These are phyloP conservation scores for Apamea sordens DNA, from an alignment of 2,888 invertebrate genomes.

Conservation along the genomic window DNA sequence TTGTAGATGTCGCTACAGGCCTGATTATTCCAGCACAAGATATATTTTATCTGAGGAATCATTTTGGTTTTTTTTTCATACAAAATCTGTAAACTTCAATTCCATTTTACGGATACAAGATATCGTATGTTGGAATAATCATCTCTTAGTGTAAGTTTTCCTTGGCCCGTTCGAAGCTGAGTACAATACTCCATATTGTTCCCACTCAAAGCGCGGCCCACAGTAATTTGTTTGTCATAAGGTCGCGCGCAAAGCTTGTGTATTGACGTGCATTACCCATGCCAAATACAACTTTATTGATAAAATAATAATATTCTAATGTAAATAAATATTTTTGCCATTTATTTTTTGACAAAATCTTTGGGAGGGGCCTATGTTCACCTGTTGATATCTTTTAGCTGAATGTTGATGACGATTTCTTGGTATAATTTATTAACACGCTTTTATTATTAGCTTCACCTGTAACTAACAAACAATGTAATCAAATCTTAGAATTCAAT, in stretches of 20 bases:
- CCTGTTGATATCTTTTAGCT: background rate
- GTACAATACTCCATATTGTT: slow-evolving; percentile 5
- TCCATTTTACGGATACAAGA: too few species aligned
- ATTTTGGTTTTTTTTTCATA: too few species aligned
- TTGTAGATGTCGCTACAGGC: too few species aligned
- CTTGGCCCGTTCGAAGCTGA: slow-evolving; percentile 67
- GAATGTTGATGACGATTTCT: too few species aligned
- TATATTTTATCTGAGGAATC: too few species aligned
- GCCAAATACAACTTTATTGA: slow-evolving; percentile 34
- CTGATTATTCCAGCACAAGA: too few species aligned
- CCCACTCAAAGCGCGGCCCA: slow-evolving; percentile 64
- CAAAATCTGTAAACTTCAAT: too few species aligned
- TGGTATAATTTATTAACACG: too few species aligned
- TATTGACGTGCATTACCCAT: slow-evolving; percentile 65
- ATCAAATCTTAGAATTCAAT: too few species aligned
- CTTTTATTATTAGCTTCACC: too few species aligned
- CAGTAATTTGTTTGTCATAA: slow-evolving; percentile 47
- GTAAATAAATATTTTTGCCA: background rate
- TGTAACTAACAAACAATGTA: too few species aligned
- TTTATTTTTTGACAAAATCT: background rate
- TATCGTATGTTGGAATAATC: too few species aligned
- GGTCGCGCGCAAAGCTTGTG: slow-evolving; percentile 56
- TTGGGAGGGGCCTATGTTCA: background rate
- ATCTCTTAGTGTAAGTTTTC: background rate
- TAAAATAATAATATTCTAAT: background rate